Conservation (phyloP, 2,888 invertebrate genomes). For the Nematopogon swammerdamellus region DNA sequence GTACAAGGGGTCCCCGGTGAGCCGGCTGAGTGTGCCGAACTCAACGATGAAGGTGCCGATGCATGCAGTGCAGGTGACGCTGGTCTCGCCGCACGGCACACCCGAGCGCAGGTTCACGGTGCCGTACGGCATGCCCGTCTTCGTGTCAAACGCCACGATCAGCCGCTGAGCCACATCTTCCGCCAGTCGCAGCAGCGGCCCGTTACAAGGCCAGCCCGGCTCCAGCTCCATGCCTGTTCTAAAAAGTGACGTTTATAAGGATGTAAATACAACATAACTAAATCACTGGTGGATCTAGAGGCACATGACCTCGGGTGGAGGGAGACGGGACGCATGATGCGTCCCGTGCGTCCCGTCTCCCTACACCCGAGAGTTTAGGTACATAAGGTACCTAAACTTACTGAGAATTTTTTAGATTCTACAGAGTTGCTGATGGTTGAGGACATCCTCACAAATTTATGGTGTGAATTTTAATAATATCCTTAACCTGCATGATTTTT, state of each 20-base stretch:
- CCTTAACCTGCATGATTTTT: too few species aligned
- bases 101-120: constrained; percentile 91
- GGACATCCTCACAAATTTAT: too few species aligned
- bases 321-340: too few species aligned
- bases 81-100: constrained; percentile 92
- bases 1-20: constrained; percentile 93
- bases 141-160: constrained; percentile 86
- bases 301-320: background rate
- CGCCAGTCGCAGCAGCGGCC: constrained; percentile 87
- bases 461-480: too few species aligned
- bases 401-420: too few species aligned
- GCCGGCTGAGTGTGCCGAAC: constrained; percentile 88
- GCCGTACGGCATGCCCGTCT: constrained; percentile 96
- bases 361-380: too few species aligned
- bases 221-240: constrained; percentile 79
- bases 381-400: too few species aligned
- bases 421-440: too few species aligned
- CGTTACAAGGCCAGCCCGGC: constrained; percentile 97
- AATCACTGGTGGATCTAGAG: background rate
- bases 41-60: constrained; percentile 97
- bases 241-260: too few species aligned
- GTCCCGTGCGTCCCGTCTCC: too few species aligned
- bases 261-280: background rate
- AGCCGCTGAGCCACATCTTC: constrained; percentile 92
- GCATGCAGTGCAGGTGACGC: constrained; percentile 96